phyloP scores from a whole-genome alignment of 1,140 invertebrate genomes.

The Papilio machaon region DNA sequence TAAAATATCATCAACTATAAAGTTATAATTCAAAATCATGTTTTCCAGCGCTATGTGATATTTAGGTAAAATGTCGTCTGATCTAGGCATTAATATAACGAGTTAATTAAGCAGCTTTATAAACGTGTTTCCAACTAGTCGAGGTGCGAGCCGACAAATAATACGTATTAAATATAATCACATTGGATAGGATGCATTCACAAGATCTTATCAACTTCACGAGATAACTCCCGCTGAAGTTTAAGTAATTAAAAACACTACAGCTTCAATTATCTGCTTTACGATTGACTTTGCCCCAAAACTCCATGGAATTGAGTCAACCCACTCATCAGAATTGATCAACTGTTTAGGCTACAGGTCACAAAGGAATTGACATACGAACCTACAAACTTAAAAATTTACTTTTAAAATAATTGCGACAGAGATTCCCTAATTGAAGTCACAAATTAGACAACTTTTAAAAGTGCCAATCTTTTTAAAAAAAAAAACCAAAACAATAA shows the following conservation, averaged over 20 bases:
- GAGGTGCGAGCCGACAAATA: conserved; percentile 10
- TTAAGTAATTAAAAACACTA: not conserved
- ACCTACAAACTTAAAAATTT: too few species aligned
- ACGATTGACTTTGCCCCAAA: too few species aligned
- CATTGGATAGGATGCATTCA: not conserved
- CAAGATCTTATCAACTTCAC: not conserved
- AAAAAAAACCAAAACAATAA: too few species aligned
- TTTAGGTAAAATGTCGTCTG: not conserved
- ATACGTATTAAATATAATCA: not conserved
- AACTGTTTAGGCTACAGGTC: too few species aligned
- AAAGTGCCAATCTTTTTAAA: too few species aligned
- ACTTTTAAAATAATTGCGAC: too few species aligned
- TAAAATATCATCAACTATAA: not conserved
- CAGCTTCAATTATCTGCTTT: not conserved
- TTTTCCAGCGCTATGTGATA: not conserved
- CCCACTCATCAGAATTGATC: too few species aligned
- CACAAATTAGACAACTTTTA: too few species aligned
- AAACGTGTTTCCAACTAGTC: conserved; percentile 1
- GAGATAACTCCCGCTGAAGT: not conserved
- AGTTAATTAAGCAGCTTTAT: conserved; percentile 17
- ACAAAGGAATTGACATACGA: too few species aligned
- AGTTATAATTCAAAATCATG: not conserved
- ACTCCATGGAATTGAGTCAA: too few species aligned
- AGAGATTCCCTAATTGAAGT: too few species aligned
- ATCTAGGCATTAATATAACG: conserved; percentile 12